Evolutionary conservation across 2,113 vertebrate genomes (phyloP).

Genomic region (Pomatostomus ruficeps): DNA sequence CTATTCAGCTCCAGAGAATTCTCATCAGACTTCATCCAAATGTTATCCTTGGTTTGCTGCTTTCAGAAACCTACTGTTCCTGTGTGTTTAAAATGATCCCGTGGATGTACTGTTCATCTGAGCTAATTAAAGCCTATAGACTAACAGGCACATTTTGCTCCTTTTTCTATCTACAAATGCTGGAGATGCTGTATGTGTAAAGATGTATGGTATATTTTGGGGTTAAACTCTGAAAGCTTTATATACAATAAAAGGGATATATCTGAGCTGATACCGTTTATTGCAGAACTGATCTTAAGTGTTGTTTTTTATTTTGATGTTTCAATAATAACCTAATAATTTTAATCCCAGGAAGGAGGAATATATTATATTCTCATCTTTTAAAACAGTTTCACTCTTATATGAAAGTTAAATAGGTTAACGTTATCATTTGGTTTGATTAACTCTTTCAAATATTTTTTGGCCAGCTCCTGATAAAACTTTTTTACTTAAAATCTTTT

Average conservation of each 20-base stretch:
- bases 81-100: background rate
- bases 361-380: background rate
- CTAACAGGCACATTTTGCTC: background rate
- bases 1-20: background rate
- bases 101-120: background rate
- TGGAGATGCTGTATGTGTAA: background rate
- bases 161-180: background rate
- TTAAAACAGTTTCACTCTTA: background rate
- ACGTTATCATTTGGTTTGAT: background rate
- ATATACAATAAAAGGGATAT: background rate
- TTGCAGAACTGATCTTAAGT: background rate
- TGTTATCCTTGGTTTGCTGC: background rate
- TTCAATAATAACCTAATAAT: background rate
- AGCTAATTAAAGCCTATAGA: constrained; percentile 18
- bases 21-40: background rate
- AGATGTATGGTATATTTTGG: background rate
- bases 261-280: background rate
- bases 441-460: background rate
- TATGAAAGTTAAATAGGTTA: background rate
- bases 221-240: background rate
- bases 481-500: background rate
- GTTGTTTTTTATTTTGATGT: background rate
- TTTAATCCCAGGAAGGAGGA: background rate
- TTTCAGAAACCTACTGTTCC: background rate
- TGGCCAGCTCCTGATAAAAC: background rate